Evolutionary conservation across 2,113 vertebrate species (phyloP).

Genomic region (Montifringilla adamsi): DNA sequence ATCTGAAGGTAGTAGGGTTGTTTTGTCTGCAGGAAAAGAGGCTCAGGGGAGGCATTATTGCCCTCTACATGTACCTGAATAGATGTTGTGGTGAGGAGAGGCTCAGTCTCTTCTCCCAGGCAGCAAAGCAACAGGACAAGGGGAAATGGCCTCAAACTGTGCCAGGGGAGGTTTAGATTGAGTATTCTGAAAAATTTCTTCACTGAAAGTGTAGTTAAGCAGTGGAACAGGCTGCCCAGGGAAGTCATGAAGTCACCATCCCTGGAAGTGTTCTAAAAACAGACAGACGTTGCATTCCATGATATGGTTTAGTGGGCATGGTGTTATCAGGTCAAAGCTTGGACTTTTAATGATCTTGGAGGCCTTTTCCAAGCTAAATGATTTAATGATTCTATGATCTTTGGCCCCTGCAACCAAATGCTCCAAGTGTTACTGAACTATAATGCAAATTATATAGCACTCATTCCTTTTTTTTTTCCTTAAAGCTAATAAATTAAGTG

Average conservation of each 20-base stretch:
- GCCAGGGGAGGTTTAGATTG: background rate
- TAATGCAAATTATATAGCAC: background rate
- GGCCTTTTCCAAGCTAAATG: background rate
- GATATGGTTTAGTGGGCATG: background rate
- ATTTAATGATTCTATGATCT: background rate
- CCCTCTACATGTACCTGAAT: background rate
- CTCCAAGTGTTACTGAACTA: background rate
- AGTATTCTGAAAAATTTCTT: background rate
- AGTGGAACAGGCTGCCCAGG: background rate
- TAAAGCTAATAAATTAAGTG: background rate
- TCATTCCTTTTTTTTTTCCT: background rate
- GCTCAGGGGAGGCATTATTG: background rate
- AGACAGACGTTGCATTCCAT: background rate
- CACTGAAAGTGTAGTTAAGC: background rate
- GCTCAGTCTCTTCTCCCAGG: background rate
- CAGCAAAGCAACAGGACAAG: no score
- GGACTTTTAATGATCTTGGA: background rate
- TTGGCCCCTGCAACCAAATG: background rate
- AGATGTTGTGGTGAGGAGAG: accelerated
- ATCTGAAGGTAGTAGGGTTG: background rate
- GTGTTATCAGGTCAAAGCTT: background rate
- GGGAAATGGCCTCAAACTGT: background rate
- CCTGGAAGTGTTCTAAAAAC: background rate
- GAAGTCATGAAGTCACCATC: background rate
- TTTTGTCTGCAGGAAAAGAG: background rate